phyloP scores from a whole-genome alignment of 2,113 vertebrate genomes.

The Capra hircus region DNA sequence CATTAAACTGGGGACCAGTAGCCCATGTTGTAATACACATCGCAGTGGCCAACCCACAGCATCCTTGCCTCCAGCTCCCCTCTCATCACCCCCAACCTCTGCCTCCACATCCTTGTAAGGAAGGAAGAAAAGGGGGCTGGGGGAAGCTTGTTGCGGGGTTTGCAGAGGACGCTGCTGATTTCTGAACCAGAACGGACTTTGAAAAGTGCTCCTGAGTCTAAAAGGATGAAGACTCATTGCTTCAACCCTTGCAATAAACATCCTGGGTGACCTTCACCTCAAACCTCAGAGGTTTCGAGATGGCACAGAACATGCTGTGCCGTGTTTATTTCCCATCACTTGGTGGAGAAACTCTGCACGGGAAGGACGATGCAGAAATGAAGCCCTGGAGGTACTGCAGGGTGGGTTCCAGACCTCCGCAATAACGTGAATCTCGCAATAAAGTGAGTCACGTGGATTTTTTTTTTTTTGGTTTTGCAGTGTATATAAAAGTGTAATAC shows the following conservation, averaged over 20 bases:
- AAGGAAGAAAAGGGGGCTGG: not conserved
- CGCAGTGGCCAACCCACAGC: rapidly evolving
- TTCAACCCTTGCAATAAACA: not conserved
- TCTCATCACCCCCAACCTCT: not conserved
- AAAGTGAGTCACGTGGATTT: not conserved
- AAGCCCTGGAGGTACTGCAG: not conserved
- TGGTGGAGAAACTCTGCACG: not conserved
- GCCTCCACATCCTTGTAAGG: not conserved
- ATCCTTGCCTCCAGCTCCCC: not conserved
- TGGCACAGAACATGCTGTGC: conserved; percentile 1
- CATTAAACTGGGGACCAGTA: not conserved
- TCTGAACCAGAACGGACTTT: not conserved
- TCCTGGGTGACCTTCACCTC: conserved; percentile 1
- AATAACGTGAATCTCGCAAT: not conserved
- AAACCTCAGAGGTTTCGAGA: conserved; percentile 42
- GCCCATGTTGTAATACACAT: no score
- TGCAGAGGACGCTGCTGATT: not conserved
- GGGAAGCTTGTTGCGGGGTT: not conserved
- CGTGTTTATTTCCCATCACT: not conserved
- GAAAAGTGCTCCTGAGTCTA: not conserved
- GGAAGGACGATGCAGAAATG: no score
- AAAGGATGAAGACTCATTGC: conserved; percentile 9
- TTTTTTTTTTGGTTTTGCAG: not conserved
- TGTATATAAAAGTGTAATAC: not conserved
- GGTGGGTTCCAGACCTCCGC: not conserved